A percentile compares a stretch with the other conserved stretches of the same genome.
These are phyloP conservation scores for Oplegnathus fasciatus DNA, from an alignment of 2,113 vertebrate genomes.

Conservation along the genomic window DNA sequence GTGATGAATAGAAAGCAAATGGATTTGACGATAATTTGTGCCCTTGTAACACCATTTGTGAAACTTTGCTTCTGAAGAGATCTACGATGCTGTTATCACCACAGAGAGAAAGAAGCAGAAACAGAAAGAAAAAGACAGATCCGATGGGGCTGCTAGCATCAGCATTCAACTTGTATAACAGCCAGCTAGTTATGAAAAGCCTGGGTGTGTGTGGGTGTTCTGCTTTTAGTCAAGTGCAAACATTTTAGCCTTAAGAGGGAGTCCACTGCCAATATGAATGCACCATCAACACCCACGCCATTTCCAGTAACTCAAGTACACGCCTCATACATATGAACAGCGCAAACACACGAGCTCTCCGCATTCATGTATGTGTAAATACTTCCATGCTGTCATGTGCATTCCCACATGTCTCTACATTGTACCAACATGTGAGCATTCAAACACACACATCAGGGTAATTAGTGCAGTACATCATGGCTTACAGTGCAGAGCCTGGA, in stretches of 20 bases:
- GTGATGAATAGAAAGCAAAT: slow-evolving; percentile 76
- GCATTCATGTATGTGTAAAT: slow-evolving; percentile 30
- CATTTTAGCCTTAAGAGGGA: slow-evolving; percentile 85
- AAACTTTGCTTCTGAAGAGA: slow-evolving; percentile 67
- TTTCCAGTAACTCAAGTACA: slow-evolving; percentile 44
- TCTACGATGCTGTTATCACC: slow-evolving; percentile 52
- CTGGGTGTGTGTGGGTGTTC: slow-evolving; percentile 77
- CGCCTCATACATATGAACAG: slow-evolving; percentile 45
- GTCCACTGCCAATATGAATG: slow-evolving; percentile 76
- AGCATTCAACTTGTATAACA: slow-evolving; percentile 81
- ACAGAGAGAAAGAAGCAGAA: slow-evolving; percentile 30
- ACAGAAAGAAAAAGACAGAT: slow-evolving; percentile 39
- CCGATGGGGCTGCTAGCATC: slow-evolving; percentile 58
- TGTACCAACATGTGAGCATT: slow-evolving; percentile 37
- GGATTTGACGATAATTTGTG: slow-evolving; percentile 78
- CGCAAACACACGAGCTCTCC: slow-evolving; percentile 14
- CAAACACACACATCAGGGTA: slow-evolving; percentile 32
- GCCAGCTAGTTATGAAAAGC: slow-evolving; percentile 77
- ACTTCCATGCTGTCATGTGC: slow-evolving; percentile 24
- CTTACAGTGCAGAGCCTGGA: background rate
- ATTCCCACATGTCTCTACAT: slow-evolving; percentile 25
- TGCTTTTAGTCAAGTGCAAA: slow-evolving; percentile 85
- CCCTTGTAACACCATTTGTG: slow-evolving; percentile 69
- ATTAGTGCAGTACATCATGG: slow-evolving; percentile 41
- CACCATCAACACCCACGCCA: slow-evolving; percentile 77